phyloP scores from a whole-genome alignment of 2,888 invertebrate genomes.

The Stegana nigrithorax region DNA sequence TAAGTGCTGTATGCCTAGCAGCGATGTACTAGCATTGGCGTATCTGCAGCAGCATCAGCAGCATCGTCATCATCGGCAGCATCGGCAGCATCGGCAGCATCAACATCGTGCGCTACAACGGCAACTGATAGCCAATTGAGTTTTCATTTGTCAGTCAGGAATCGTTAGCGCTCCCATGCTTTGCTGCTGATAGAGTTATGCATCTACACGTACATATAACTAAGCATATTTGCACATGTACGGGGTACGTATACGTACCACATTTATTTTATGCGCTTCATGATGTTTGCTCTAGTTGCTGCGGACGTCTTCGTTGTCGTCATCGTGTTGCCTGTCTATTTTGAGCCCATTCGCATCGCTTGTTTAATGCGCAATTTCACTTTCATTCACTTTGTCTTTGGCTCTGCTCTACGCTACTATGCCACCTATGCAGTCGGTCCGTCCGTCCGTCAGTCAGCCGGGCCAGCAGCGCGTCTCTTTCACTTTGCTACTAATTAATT shows the following conservation, averaged over 20 bases:
- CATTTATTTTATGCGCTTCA: no score
- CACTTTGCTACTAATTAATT: no score
- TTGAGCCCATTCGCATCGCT: not conserved
- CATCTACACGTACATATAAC: no score
- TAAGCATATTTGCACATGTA: no score
- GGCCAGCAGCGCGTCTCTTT: no score
- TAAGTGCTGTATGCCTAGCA: slow-evolving; percentile 21
- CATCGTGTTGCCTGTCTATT: not conserved
- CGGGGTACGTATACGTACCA: no score
- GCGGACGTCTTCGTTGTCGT: slow-evolving; percentile 38
- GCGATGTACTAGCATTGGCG: slow-evolving; percentile 28
- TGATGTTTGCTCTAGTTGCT: slow-evolving; percentile 33
- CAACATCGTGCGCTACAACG: not conserved
- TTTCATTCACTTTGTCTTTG: no score
- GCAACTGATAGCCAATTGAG: slow-evolving; percentile 54
- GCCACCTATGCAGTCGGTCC: no score
- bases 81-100: slow-evolving; percentile 39
- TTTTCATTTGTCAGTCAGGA: slow-evolving; percentile 55
- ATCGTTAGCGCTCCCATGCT: no score
- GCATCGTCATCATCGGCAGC: slow-evolving; percentile 20
- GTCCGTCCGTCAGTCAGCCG: not conserved
- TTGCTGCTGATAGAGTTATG: no score
- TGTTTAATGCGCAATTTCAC: no score
- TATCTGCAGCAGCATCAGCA: slow-evolving; percentile 53
- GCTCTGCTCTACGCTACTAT: no score